Percentiles rank a stretch among this genome's conserved stretches.
phyloP scores from a whole-genome alignment of 2,888 invertebrate species.

The Ichneumoninae sp. region DNA sequence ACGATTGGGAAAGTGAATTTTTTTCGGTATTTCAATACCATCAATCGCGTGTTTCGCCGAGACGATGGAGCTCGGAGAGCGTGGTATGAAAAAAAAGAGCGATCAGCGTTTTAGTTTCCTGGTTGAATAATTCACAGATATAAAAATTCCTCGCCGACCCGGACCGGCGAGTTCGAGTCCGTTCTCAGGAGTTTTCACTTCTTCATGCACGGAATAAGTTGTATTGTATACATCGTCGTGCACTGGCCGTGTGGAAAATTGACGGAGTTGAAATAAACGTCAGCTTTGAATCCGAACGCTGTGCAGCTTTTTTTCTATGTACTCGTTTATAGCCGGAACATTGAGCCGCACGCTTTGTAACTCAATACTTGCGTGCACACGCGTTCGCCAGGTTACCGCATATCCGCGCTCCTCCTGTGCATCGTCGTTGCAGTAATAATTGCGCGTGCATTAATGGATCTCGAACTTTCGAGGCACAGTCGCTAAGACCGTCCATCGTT shows the following conservation, averaged over 20 bases:
- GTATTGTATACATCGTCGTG: neutral
- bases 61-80: neutral
- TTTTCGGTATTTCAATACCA: neutral
- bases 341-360: conserved; percentile 25
- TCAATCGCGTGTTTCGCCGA: conserved; percentile 15
- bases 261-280: conserved; percentile 12
- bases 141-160: conserved; percentile 37
- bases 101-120: conserved; percentile 37
- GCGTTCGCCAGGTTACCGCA: conserved; percentile 15
- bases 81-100: conserved; percentile 4
- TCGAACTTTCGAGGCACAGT: conserved; percentile 4
- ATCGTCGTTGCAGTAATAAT: conserved; percentile 19
- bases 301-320: neutral
- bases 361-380: conserved; percentile 3
- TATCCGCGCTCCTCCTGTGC: neutral
- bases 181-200: conserved; percentile 40
- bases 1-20: conserved; percentile 26
- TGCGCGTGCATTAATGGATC: conserved; percentile 16
- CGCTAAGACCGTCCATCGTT: conserved; percentile 14
- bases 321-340: conserved; percentile 1
- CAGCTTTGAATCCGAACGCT: conserved; percentile 22
- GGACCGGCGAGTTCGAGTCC: neutral
- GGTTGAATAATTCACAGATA: conserved; percentile 49
- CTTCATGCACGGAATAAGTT: neutral
- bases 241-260: neutral